Percentiles rank a stretch among this genome's conserved stretches.
Conservation (phyloP, 2,797 vertebrate genomes). For the Pangasius krempfi region DNA sequence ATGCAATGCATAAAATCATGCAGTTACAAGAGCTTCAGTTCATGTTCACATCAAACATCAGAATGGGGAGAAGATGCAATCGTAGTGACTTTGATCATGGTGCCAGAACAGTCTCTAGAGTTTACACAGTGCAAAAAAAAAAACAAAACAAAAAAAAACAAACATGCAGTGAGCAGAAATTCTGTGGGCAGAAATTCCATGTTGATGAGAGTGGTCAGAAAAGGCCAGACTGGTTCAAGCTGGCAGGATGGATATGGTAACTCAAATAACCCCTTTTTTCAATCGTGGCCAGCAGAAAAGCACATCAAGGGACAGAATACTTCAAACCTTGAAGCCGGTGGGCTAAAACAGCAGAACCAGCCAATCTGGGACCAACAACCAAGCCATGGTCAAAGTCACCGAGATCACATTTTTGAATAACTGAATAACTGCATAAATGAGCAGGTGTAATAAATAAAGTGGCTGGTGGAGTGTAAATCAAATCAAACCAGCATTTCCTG, state of each 20-base stretch:
- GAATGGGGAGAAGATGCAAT: background rate
- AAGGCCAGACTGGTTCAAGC: background rate
- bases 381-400: background rate
- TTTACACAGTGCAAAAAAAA: background rate
- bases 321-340: background rate
- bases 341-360: background rate
- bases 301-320: background rate
- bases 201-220: no score
- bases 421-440: background rate
- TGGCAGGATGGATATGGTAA: background rate
- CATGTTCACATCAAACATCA: background rate
- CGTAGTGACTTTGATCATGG: background rate
- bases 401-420: background rate
- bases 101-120: background rate
- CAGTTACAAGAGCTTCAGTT: background rate
- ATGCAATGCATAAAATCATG: background rate
- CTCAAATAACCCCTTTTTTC: background rate
- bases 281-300: background rate
- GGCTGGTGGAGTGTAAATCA: background rate
- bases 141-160: background rate
- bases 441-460: background rate
- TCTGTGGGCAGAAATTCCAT: background rate
- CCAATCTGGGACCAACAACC: background rate
- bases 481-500: background rate
- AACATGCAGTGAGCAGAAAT: background rate